These are phyloP conservation scores for Sebastiscus tertius DNA, from an alignment of 2,797 vertebrate species.

Conservation along the genomic window DNA sequence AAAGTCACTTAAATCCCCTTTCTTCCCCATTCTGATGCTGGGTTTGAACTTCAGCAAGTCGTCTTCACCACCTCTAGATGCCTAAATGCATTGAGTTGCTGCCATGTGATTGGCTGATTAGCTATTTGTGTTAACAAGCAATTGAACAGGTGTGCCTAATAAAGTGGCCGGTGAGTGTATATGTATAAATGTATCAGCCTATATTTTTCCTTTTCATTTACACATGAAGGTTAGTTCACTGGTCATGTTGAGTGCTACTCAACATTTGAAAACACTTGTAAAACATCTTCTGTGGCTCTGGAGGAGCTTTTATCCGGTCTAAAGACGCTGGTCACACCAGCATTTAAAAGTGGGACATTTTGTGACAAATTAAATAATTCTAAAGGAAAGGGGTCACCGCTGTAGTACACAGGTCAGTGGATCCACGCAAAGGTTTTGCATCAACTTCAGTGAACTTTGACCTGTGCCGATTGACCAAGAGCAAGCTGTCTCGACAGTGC, in stretches of 20 bases:
- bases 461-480: not conserved
- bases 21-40: too few species aligned
- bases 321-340: not conserved
- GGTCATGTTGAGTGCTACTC: not conserved
- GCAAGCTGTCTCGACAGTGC: not conserved
- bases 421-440: not conserved
- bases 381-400: not conserved
- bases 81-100: too few species aligned
- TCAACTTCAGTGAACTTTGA: not conserved
- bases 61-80: too few species aligned
- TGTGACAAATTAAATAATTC: not conserved
- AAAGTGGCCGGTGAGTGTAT: too few species aligned
- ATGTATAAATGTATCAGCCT: not conserved
- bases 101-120: too few species aligned
- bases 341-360: not conserved
- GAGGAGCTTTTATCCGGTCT: not conserved
- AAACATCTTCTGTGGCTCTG: not conserved
- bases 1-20: too few species aligned
- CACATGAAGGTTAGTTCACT: not conserved
- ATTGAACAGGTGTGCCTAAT: too few species aligned
- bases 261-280: not conserved
- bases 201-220: not conserved
- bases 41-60: too few species aligned
- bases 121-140: too few species aligned
- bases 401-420: not conserved